Base-by-base conservation (phyloP, 2,888 invertebrate genomes). In the Polydrusus cervinus region DNA sequence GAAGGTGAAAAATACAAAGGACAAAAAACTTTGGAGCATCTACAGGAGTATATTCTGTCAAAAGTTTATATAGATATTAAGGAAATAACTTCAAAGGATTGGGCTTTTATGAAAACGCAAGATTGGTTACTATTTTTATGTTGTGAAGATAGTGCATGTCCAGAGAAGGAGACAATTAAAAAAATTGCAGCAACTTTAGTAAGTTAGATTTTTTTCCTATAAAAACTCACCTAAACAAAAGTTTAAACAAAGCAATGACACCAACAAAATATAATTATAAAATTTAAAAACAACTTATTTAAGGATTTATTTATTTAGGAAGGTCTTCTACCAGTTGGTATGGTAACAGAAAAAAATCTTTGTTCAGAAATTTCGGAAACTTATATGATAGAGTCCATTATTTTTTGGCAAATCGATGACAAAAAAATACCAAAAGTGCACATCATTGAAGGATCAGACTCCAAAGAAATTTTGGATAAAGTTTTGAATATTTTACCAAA, bases 111-210 rank as follows among this genome's bases (percentile, higher is more conserved):
- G n/a, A 79, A 81, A 38, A 79, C 76, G 16, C 71, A 80, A 60
- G 89, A 90, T 9, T 92, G 91, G 91, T 83, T 92, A 53, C 83
- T 92, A 73, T 89, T 90, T 81, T 90, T 87, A 83, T 93, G 89
- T 88, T 88, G 82, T 84, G 89, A 90, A 16, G 85, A 90, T 47
- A 89, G 89, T 74, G 80, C 80, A 80, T 91, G 91, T 81, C 87
- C 92, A 13, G 89, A 90, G 60, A 86, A 86, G 11, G 88, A 89
- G 79, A 89, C 89, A 1, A 86, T 90, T 47, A 87, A 89, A 2
- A 94, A 94, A 86, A 87, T 95, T 43, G 92, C 94, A 61, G 92
- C 92, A 65, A 92, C 92, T 86, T 89, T 96, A 89, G 95, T 94
- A 87, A 72, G 68, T 53, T 47, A 9, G 13, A 6, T 43, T 9